Percentiles rank a stretch among this genome's conserved stretches.
phyloP scores from a whole-genome alignment of 2,888 invertebrate genomes.

The Agelastica alni region DNA sequence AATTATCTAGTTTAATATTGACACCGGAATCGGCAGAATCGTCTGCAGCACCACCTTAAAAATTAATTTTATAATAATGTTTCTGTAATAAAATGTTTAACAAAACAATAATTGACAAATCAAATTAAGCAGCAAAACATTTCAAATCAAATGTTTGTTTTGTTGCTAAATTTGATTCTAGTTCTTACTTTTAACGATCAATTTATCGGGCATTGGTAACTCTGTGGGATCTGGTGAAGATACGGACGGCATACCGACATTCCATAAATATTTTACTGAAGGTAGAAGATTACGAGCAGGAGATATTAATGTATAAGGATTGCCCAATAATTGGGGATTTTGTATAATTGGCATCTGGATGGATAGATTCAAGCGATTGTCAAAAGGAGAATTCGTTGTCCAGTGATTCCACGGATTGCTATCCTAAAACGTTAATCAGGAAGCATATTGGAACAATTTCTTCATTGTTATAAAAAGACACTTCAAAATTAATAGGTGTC shows the following conservation, averaged over 20 bases:
- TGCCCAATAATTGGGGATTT: slow-evolving; percentile 48
- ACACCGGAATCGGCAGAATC: slow-evolving; percentile 54
- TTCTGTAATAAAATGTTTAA: not conserved
- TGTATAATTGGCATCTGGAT: slow-evolving; percentile 51
- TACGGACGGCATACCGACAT: slow-evolving; percentile 29
- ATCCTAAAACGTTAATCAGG: slow-evolving; percentile 27
- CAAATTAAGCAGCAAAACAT: not conserved
- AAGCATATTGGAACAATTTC: too few species aligned
- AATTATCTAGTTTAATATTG: slow-evolving; percentile 42
- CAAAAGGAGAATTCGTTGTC: slow-evolving; percentile 18
- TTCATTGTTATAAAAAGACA: too few species aligned
- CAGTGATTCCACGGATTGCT: slow-evolving; percentile 28
- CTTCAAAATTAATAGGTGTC: too few species aligned
- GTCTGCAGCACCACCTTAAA: slow-evolving; percentile 38
- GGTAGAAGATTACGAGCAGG: slow-evolving; percentile 49
- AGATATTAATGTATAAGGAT: slow-evolving; percentile 50
- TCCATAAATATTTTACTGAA: slow-evolving; percentile 41
- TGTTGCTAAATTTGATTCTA: too few species aligned
- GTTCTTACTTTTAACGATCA: slow-evolving; percentile 49
- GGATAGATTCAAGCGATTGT: slow-evolving; percentile 43
- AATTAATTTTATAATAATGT: too few species aligned
- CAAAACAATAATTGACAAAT: not conserved
- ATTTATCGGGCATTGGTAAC: slow-evolving; percentile 55
- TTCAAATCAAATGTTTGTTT: too few species aligned
- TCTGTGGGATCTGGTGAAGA: slow-evolving; percentile 54